A percentile compares a stretch with the other conserved stretches of the same genome.
These are phyloP conservation scores for Lasioglossum oenotherae DNA, from an alignment of 2,888 invertebrate genomes.

Conservation along the genomic window DNA sequence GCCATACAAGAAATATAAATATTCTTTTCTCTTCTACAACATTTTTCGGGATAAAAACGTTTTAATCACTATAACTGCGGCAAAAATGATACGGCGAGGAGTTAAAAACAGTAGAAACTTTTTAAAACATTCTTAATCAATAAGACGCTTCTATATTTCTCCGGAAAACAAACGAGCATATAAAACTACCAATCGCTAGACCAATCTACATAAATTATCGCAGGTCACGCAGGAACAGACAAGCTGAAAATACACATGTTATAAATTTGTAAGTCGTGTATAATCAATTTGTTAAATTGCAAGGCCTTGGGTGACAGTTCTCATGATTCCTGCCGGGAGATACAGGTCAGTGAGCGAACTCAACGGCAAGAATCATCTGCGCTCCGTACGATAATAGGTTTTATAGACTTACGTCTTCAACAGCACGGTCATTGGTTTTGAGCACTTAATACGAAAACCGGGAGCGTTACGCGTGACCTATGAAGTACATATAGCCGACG, in stretches of 20 bases:
- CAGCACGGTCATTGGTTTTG: slow-evolving; percentile 3
- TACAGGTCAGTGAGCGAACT: background rate
- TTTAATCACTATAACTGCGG: no score
- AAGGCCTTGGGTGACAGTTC: background rate
- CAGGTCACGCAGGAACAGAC: background rate
- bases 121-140: background rate
- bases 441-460: background rate
- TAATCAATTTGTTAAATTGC: background rate
- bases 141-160: background rate
- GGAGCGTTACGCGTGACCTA: background rate
- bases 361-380: background rate
- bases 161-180: background rate
- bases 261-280: background rate
- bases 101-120: no score
- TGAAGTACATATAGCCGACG: no score
- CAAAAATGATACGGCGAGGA: no score
- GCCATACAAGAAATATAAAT: no score
- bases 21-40: no score
- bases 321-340: background rate
- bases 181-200: background rate
- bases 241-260: background rate
- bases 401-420: background rate
- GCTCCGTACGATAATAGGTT: background rate
- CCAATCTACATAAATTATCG: background rate
- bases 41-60: no score